Evolutionary conservation across 1,140 invertebrate species (phyloP), one percentile per base, ranked within the genome.

Genomic region (Chlorops oryzae): DNA sequence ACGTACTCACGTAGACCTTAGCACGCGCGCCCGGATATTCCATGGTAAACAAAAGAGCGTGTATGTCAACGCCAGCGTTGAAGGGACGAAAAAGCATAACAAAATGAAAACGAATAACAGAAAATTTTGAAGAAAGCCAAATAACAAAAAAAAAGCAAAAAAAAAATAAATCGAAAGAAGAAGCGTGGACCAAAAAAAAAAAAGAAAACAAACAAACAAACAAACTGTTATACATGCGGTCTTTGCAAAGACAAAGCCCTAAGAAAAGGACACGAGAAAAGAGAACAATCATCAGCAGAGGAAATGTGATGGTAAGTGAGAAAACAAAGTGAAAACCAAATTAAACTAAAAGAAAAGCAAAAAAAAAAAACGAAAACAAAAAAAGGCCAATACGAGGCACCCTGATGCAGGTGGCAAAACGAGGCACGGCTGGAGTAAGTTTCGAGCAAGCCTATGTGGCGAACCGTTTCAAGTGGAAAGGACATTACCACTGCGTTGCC

Each of bases 91-190:
- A n/a, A n/a, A n/a, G n/a, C n/a, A n/a, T n/a, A 65, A 51, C 51
- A 63, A 62, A 65, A 62, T 52, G 59, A 63, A 63, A 62, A 57
- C 59, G 57, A 59, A 55, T 32, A 32, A 32, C 35, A 38, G n/a
- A 59, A 62, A 62, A 59, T 62, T 65, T 54, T 46, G 42, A 55
- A 56, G 58, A 62, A 52, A 58, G 59, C 42, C 53, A 52, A 39
- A 42, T 12, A 41, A 20, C 40, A 23, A 9, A 7, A 22, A 21
- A 18, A 41, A 41, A 7, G 40, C 40, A 22, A 41, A 41, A 18
- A 41, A 41, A 52, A 38, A 20, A 32, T 43, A 58, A 55, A 51
- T 52, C 18, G 28, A 35, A n/a, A 56, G 32, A 40, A 32, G 49
- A 22, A 24, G 10, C 20, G n/a, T n/a, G n/a, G 51, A 43, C 17